phyloP scores from a whole-genome alignment of 2,888 invertebrate genomes.

The Rhodophaea formosa region DNA sequence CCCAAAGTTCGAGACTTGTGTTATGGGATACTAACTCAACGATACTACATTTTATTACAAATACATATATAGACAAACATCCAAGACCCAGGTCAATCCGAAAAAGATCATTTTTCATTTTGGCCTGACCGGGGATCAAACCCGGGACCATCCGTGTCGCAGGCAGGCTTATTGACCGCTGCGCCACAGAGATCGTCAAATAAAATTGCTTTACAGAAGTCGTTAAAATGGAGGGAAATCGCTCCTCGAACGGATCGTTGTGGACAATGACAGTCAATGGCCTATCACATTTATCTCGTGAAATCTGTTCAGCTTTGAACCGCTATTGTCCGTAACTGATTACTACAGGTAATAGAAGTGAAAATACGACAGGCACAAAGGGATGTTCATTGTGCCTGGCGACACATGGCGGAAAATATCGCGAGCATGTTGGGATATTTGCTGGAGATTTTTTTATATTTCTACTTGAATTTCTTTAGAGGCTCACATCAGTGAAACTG shows the following conservation, averaged over 20 bases:
- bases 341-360: constrained; percentile 69
- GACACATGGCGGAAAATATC: constrained; percentile 8
- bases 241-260: constrained; percentile 38
- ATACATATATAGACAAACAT: too few relatives aligned
- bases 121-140: too few relatives aligned
- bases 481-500: too few relatives aligned
- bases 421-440: neutral
- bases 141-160: too few relatives aligned
- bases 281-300: constrained; percentile 59
- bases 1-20: too few relatives aligned
- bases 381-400: constrained; percentile 42
- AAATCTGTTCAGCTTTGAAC: constrained; percentile 58
- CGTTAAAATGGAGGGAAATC: constrained; percentile 42
- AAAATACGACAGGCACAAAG: constrained; percentile 49
- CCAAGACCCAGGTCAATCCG: too few relatives aligned
- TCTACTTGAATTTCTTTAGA: too few relatives aligned
- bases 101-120: too few relatives aligned
- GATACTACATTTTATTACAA: too few relatives aligned
- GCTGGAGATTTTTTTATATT: neutral
- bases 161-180: too few relatives aligned
- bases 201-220: constrained; percentile 67
- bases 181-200: too few relatives aligned
- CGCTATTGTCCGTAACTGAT: constrained; percentile 67
- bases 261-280: constrained; percentile 31
- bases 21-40: too few relatives aligned